Conservation (phyloP, 2,888 invertebrate genomes). For the Achlya flavicornis region DNA sequence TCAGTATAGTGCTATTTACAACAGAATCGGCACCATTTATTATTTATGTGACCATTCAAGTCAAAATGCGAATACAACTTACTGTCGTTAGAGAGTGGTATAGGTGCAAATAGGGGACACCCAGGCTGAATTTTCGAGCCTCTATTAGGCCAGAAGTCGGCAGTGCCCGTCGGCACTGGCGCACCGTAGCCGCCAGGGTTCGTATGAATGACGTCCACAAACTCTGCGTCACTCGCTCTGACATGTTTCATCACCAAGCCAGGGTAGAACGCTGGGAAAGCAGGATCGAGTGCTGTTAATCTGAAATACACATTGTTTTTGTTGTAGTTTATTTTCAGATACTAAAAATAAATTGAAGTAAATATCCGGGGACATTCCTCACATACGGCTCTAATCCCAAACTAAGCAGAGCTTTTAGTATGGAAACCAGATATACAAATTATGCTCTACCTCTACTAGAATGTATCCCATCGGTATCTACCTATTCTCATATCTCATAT, state of each 20-base stretch:
- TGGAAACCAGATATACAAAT: too few species aligned
- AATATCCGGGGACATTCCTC: too few species aligned
- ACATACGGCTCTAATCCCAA: too few species aligned
- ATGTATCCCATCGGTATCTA: too few species aligned
- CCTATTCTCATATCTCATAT: too few species aligned
- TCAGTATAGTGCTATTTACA: too few species aligned
- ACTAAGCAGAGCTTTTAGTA: too few species aligned
- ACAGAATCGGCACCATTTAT: too few species aligned
- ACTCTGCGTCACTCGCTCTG: constrained; percentile 80
- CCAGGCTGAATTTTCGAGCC: constrained; percentile 85
- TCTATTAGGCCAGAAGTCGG: constrained; percentile 86
- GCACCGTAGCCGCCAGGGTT: constrained; percentile 86
- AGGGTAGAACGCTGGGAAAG: constrained; percentile 84
- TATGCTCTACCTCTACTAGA: too few species aligned
- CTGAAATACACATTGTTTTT: constrained; percentile 55
- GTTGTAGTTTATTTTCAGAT: background rate
- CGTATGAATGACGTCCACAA: constrained; percentile 88
- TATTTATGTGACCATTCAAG: background rate
- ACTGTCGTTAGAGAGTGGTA: constrained; percentile 80
- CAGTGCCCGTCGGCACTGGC: constrained; percentile 82
- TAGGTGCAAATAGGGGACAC: constrained; percentile 79
- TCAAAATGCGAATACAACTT: constrained; percentile 33
- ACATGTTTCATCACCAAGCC: constrained; percentile 79
- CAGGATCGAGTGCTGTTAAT: constrained; percentile 84
- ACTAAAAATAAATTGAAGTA: too few species aligned